A percentile compares a stretch with the other conserved stretches of the same genome.
Evolutionary conservation across 2,113 vertebrate species (phyloP).

Genomic region (Rhynchomys soricoides): DNA sequence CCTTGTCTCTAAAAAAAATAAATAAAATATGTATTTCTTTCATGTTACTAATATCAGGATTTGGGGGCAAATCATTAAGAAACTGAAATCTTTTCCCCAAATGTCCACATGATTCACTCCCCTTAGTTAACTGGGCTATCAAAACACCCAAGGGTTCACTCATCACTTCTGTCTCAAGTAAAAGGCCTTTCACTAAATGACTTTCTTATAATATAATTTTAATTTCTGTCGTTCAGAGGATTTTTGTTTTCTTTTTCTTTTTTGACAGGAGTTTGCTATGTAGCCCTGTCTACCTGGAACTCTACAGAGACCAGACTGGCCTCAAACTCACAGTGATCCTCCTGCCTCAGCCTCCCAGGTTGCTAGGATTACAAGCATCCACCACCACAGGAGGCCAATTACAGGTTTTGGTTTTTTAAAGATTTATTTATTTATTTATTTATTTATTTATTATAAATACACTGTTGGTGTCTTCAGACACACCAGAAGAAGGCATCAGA

Average conservation of each 20-base stretch:
- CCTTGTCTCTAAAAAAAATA: background rate
- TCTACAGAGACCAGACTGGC: background rate
- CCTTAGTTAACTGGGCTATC: background rate
- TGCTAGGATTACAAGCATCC: background rate
- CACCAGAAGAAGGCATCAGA: too few relatives aligned
- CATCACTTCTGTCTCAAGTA: background rate
- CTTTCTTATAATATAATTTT: background rate
- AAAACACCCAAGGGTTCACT: background rate
- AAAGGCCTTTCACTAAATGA: background rate
- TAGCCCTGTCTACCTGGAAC: background rate
- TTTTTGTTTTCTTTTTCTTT: background rate
- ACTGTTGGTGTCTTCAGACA: too few relatives aligned
- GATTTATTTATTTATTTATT: too few relatives aligned
- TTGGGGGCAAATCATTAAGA: slow-evolving; percentile 17
- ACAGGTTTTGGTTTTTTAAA: too few relatives aligned
- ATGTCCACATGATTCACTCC: background rate
- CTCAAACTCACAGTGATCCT: background rate
- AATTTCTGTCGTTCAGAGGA: background rate
- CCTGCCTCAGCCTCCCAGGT: background rate
- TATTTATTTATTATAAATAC: too few relatives aligned
- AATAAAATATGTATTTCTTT: too few relatives aligned
- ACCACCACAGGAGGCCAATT: background rate
- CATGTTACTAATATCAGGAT: background rate
- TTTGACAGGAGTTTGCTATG: background rate
- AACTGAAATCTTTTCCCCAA: background rate